Conservation (phyloP, 1,140 invertebrate species). For the Dufourea novaeangliae region DNA sequence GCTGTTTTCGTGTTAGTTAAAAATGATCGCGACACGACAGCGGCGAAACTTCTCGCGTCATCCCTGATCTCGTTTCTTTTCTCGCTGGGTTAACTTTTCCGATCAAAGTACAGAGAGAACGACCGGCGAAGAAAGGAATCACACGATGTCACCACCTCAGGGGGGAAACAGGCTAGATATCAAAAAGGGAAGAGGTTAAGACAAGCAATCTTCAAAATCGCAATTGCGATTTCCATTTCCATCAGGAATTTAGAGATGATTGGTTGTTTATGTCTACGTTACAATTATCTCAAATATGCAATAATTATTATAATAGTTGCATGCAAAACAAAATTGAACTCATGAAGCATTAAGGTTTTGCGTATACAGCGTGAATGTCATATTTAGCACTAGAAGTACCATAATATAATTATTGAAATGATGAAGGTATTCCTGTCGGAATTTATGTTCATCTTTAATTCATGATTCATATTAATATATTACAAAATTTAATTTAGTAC, state of each 20-base stretch:
- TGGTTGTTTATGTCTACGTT: background rate
- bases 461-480: no score
- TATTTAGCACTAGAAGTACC: no score
- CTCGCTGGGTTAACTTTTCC: constrained; percentile 12
- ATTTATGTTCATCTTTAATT: no score
- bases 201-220: constrained; percentile 6
- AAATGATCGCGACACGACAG: background rate
- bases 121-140: background rate
- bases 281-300: background rate
- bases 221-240: background rate
- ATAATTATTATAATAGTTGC: background rate
- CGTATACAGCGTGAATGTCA: no score
- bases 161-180: constrained; percentile 13
- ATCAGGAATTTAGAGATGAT: background rate
- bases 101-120: constrained; percentile 17
- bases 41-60: constrained; percentile 8
- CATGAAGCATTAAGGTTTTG: no score
- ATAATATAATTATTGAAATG: no score
- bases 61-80: background rate
- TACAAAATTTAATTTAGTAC: no score
- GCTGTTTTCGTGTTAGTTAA: background rate
- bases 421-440: no score
- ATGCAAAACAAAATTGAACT: no score
- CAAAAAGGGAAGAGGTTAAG: constrained; percentile 3
- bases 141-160: background rate